Evolutionary conservation across 2,113 vertebrate species (phyloP), one percentile per base, ranked within the genome.

Genomic region (Cromileptes altivelis): DNA sequence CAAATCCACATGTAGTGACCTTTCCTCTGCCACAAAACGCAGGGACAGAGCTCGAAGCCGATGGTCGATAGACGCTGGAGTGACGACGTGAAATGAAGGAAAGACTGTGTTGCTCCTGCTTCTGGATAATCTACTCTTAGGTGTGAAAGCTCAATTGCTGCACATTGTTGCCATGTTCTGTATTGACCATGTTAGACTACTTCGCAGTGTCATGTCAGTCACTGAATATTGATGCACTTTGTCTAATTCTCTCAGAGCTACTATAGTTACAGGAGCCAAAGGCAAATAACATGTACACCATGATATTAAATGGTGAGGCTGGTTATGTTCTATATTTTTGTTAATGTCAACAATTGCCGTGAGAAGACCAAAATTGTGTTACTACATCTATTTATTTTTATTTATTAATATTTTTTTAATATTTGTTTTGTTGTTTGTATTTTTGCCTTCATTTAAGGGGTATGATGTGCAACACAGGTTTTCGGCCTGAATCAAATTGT

Each of bases 181-280:
- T 89, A 74, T 83, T 55, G 84, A 87, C 81, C 57, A 72, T 82
- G 63, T 86, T 85, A 88, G 89, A 86, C 75, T 83, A 86, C 83
- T 89, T 82, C 75, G 82, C 77, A 81, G 89, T 78, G 77, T 91
- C 87, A 82, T 81, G 81, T 91, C 84, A 84, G 70, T 91, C 92
- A 92, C 93, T 93, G 82, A 88, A 91, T 88, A 88, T 89, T 78
- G 80, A 92, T 89, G 92, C 92, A 94, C 92, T 94, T 93, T 94
- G 89, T 91, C 75, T 57, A 80, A 84, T 88, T 87, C 76, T 91
- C 84, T 92, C 82, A 90, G 88, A 91, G 78, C 89, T 84, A 86
- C 85, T 89, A 23, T 49, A 88, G 88, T 75, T 87, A 74, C 74
- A 91, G 87, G 85, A 94, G 91, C 93, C 88, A 95, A 94, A 92